Percentiles rank a stretch among this genome's conserved stretches.
These are phyloP conservation scores for Zaprionus camerounensis DNA, from an alignment of 1,140 invertebrate species.

Conservation along the genomic window DNA sequence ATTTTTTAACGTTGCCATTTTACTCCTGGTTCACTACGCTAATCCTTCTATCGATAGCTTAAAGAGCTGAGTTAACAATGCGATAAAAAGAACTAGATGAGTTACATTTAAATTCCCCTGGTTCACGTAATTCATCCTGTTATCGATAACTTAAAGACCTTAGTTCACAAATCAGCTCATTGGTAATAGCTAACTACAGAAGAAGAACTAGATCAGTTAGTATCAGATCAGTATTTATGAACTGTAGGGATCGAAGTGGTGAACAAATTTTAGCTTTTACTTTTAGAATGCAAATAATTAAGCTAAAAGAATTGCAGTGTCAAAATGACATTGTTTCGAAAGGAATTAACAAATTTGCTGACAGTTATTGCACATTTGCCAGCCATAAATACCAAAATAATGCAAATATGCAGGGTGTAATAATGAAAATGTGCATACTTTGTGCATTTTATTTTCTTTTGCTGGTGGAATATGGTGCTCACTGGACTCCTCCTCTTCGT, in stretches of 20 bases:
- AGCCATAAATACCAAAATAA: background rate
- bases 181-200: background rate
- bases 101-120: background rate
- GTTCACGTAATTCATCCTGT: background rate
- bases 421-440: background rate
- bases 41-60: background rate
- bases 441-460: background rate
- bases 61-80: background rate
- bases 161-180: background rate
- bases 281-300: constrained; percentile 4
- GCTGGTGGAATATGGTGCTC: background rate
- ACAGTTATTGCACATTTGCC: background rate
- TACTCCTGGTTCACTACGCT: background rate
- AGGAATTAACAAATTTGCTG: background rate
- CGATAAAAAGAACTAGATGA: background rate
- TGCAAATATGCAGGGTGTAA: background rate
- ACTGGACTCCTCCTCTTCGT: background rate
- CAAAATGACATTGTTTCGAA: constrained; percentile 2
- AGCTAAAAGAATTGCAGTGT: background rate
- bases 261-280: background rate
- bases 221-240: too few relatives aligned
- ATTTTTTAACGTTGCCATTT: background rate
- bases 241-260: background rate
- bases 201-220: background rate
- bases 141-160: background rate